A percentile compares a stretch with the other conserved stretches of the same genome.
phyloP scores from a whole-genome alignment of 2,888 invertebrate species.

The Dusona sp. region DNA sequence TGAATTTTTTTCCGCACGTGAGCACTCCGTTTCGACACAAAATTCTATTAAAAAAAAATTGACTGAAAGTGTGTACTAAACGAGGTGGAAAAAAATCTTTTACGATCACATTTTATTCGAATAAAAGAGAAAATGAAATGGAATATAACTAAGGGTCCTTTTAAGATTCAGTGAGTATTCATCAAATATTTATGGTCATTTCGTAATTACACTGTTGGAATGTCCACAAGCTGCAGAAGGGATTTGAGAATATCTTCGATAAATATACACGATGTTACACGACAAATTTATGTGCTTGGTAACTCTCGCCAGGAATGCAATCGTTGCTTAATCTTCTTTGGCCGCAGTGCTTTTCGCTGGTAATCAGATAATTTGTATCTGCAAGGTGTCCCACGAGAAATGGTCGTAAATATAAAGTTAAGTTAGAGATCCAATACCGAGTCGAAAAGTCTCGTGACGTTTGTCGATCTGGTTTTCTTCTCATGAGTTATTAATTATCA shows the following conservation, averaged over 20 bases:
- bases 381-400: not conserved
- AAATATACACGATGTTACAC: not conserved
- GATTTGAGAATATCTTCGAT: not conserved
- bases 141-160: conserved; percentile 48
- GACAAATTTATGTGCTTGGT: conserved; percentile 20
- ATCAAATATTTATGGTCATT: not conserved
- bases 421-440: conserved; percentile 55
- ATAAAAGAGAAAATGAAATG: conserved; percentile 62
- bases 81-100: not conserved
- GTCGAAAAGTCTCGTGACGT: not conserved
- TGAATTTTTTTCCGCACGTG: too few relatives aligned
- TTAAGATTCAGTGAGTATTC: conserved; percentile 56
- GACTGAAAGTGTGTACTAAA: not conserved
- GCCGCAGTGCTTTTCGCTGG: conserved; percentile 11
- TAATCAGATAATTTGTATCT: conserved; percentile 22
- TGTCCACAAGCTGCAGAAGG: not conserved
- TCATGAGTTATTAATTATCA: not conserved
- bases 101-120: not conserved
- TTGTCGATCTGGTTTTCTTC: not conserved
- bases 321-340: conserved; percentile 47
- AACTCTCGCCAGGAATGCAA: conserved; percentile 39
- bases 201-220: not conserved
- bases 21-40: too few relatives aligned
- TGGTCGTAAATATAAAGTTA: not conserved
- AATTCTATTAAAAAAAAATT: too few relatives aligned